phyloP scores from a whole-genome alignment of 1,140 invertebrate species.

The Drosophila bocqueti region DNA sequence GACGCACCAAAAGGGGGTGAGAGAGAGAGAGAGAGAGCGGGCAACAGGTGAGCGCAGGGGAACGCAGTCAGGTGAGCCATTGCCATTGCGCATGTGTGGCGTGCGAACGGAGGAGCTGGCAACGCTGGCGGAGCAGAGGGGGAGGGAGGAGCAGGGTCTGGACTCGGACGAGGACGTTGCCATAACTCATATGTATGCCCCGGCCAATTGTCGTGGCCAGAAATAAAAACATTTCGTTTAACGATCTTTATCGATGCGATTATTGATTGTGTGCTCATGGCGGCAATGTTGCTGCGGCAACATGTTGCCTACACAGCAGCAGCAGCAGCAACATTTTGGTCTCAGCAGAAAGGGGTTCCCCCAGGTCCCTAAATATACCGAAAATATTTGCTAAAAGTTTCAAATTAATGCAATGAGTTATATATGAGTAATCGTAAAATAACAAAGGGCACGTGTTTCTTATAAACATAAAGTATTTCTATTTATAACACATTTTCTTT shows the following conservation, averaged over 20 bases:
- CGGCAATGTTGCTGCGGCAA: conserved; percentile 40
- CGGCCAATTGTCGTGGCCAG: conserved; percentile 60
- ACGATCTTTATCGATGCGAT: conserved; percentile 84
- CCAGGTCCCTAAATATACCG: background rate
- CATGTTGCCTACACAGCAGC: conserved; percentile 28
- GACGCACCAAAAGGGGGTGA: conserved; percentile 46
- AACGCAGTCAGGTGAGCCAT: conserved; percentile 68
- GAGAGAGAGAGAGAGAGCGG: background rate
- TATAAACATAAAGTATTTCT: background rate
- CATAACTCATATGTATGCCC: conserved; percentile 68
- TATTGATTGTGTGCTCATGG: conserved; percentile 78
- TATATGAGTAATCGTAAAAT: background rate
- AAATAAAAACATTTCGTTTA: conserved; percentile 84
- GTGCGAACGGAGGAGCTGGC: conserved; percentile 53
- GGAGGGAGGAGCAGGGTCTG: conserved; percentile 18
- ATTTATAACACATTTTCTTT: too few relatives aligned
- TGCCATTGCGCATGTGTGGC: conserved; percentile 78
- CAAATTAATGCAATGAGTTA: background rate
- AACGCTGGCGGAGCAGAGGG: conserved; percentile 3
- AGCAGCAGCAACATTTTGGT: conserved; percentile 23
- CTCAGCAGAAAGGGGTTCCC: conserved; percentile 7
- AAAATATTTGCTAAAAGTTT: background rate
- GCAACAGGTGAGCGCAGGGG: conserved; percentile 17
- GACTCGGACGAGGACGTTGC: conserved; percentile 53
- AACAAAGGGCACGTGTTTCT: background rate